Conservation (phyloP, 2,113 vertebrate genomes). For the Cyrtonyx montezumae region DNA sequence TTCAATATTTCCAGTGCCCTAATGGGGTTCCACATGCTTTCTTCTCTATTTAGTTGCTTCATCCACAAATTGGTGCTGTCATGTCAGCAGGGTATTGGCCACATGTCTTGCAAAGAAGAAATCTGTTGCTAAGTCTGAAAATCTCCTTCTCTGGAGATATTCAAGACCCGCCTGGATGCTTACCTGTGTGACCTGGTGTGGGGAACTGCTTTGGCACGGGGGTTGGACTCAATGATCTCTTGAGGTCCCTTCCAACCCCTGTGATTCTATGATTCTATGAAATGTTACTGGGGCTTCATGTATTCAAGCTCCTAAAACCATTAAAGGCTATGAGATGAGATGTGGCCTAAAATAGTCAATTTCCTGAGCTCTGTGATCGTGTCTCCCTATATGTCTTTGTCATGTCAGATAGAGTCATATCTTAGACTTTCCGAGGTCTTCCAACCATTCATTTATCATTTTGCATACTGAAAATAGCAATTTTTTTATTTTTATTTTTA, state of each 20-base stretch:
- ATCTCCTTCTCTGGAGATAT: no score
- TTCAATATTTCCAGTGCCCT: not conserved
- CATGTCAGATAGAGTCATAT: not conserved
- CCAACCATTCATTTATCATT: not conserved
- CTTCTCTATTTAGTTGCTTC: not conserved
- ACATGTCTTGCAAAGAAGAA: not conserved
- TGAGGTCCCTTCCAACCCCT: no score
- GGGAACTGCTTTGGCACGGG: no score
- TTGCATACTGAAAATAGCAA: not conserved
- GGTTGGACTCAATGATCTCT: no score
- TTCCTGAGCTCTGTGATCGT: not conserved
- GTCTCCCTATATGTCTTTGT: not conserved
- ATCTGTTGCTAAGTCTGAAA: not conserved
- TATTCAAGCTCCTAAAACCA: not conserved
- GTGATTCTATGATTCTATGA: no score
- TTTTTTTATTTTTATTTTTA: not conserved
- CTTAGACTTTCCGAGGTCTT: not conserved
- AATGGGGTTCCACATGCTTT: not conserved
- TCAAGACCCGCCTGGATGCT: no score
- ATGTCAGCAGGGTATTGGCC: not conserved
- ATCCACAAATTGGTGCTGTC: not conserved
- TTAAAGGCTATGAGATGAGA: not conserved
- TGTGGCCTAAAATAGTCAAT: not conserved
- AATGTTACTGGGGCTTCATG: not conserved
- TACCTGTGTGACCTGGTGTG: no score